A percentile compares a stretch with the other conserved stretches of the same genome.
These are phyloP conservation scores for Drosophila phalerata DNA, from an alignment of 2,888 invertebrate genomes.

Conservation along the genomic window DNA sequence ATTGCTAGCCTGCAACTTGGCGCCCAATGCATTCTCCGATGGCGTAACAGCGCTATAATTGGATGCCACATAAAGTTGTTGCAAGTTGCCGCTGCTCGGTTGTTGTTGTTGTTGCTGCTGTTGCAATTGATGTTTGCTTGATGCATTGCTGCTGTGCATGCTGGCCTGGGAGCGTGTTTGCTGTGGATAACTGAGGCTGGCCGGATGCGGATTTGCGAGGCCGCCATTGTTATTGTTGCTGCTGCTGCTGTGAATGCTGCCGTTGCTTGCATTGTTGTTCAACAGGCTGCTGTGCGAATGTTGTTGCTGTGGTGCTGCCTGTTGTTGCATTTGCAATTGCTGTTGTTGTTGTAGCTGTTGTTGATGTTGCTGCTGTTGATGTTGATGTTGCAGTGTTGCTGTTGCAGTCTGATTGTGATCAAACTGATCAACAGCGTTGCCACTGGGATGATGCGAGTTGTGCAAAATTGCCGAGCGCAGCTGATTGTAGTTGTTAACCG, in stretches of 20 bases:
- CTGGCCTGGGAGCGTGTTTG: conserved; percentile 43
- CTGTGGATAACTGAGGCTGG: conserved; percentile 49
- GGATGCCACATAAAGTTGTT: conserved; percentile 76
- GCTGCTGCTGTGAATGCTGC: conserved; percentile 57
- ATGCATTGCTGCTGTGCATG: conserved; percentile 58
- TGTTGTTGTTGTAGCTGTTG: conserved; percentile 37
- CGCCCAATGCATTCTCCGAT: conserved; percentile 65
- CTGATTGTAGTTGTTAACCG: conserved; percentile 83
- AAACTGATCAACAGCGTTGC: conserved; percentile 67
- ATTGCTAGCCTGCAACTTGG: conserved; percentile 61
- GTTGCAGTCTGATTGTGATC: conserved; percentile 46
- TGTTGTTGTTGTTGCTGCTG: conserved; percentile 50
- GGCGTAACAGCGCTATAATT: conserved; percentile 74
- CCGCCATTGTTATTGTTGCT: conserved; percentile 58
- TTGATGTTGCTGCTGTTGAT: conserved; percentile 31
- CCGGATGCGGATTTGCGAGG: conserved; percentile 52
- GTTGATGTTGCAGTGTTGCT: conserved; percentile 45
- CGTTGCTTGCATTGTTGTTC: conserved; percentile 61
- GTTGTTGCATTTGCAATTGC: conserved; percentile 31
- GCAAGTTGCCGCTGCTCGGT: conserved; percentile 57
- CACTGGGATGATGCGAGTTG: conserved; percentile 85
- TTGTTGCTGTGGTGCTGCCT: conserved; percentile 52
- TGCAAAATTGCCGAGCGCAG: conserved; percentile 84
- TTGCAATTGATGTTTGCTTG: conserved; percentile 63
- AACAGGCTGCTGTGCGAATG: conserved; percentile 49